Evolutionary conservation across 2,888 invertebrate species (phyloP).

Genomic region (Salticus scenicus): DNA sequence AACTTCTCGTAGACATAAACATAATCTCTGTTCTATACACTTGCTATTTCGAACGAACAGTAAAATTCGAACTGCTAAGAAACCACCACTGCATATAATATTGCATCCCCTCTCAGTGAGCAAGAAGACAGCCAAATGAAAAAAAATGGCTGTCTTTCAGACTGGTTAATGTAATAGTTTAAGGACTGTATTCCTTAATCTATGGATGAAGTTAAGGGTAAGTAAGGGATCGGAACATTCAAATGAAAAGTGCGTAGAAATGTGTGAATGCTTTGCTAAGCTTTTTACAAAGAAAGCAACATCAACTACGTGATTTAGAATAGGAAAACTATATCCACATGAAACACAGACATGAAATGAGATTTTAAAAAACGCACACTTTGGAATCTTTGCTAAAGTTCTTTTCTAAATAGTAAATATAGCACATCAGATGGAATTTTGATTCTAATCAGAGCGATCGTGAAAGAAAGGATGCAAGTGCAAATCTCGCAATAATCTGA

Average conservation of each 20-base stretch:
- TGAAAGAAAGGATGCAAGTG: constrained; percentile 8
- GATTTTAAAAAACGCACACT: constrained; percentile 6
- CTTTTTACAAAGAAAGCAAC: constrained; percentile 11
- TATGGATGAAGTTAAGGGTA: background rate
- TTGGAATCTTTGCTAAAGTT: background rate
- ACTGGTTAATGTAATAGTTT: too few species aligned
- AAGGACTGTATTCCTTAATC: too few species aligned
- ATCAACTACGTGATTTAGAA: constrained; percentile 3
- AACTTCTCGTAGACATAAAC: background rate
- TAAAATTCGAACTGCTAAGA: background rate
- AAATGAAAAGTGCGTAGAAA: constrained; percentile 9
- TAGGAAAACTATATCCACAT: constrained; percentile 7
- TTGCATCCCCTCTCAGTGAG: background rate
- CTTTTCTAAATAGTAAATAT: constrained; percentile 6
- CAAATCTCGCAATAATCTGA: background rate
- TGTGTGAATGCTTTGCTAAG: background rate
- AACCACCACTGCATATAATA: constrained; percentile 11
- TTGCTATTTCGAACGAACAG: background rate
- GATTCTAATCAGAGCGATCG: background rate
- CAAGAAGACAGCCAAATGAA: background rate
- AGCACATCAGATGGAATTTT: constrained; percentile 6
- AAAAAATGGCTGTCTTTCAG: background rate
- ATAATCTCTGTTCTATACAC: background rate
- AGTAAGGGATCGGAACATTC: background rate
- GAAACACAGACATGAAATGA: constrained; percentile 7